Conservation (phyloP, 2,888 invertebrate genomes). For the Penaeus monodon region DNA sequence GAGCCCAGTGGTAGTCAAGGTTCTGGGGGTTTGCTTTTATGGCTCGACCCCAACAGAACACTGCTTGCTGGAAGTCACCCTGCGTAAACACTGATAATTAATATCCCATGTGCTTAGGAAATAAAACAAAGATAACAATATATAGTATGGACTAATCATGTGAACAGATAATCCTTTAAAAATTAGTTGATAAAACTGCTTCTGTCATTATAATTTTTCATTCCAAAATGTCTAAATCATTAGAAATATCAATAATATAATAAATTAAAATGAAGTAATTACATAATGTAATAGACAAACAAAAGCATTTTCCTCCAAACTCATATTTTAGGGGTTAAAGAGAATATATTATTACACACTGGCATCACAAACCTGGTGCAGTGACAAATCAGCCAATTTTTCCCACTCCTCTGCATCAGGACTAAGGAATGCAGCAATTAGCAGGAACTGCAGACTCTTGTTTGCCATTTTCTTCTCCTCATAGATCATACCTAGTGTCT, state of each 20-base stretch:
- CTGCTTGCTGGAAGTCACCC: constrained; percentile 63
- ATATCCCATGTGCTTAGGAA: neutral
- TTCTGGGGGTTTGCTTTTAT: constrained; percentile 81
- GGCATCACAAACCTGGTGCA: constrained; percentile 49
- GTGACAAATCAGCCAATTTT: constrained; percentile 59
- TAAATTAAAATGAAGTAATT: no score
- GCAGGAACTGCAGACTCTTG: constrained; percentile 70
- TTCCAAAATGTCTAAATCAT: no score
- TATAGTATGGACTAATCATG: no score
- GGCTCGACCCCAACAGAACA: constrained; percentile 72
- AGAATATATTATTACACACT: neutral
- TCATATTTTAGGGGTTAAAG: neutral
- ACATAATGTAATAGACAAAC: no score
- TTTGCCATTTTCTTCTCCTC: constrained; percentile 70
- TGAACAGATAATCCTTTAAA: no score
- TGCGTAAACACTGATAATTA: neutral
- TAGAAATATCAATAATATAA: no score
- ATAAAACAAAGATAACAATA: neutral
- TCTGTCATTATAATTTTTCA: no score
- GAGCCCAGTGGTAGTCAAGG: constrained; percentile 79
- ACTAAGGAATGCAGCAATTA: constrained; percentile 69
- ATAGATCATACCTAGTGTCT: constrained; percentile 71
- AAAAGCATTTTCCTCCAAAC: neutral
- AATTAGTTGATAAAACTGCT: no score
- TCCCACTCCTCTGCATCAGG: constrained; percentile 64